Conservation (phyloP, 2,113 vertebrate species). For the Oenanthe melanoleuca region DNA sequence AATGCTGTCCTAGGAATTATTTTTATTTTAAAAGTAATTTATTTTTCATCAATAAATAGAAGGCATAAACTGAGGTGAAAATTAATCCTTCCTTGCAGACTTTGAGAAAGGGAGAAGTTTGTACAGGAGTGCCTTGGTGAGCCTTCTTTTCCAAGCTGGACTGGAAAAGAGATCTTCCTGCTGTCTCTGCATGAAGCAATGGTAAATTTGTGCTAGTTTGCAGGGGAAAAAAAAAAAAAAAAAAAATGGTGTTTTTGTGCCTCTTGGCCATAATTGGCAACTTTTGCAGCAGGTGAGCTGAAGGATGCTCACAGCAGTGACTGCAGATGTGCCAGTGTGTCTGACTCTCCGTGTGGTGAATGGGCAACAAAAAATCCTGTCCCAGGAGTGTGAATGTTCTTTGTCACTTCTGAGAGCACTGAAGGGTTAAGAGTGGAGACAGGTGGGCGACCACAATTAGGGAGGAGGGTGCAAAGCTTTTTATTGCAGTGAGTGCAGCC, state of each 20-base stretch:
- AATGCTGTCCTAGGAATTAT: neutral
- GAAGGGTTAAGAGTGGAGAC: neutral
- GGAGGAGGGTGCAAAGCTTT: neutral
- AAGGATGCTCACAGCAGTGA: neutral
- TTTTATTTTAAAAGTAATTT: neutral
- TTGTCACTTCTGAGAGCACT: neutral
- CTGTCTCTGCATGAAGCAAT: neutral
- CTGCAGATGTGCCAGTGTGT: fast-evolving
- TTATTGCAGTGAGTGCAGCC: neutral
- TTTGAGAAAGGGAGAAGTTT: neutral
- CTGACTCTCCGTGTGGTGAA: neutral
- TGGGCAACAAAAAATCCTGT: neutral
- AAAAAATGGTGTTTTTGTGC: too few relatives aligned
- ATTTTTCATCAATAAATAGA: neutral
- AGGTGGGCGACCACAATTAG: neutral
- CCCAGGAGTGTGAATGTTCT: neutral
- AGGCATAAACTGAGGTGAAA: neutral
- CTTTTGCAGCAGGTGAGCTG: neutral
- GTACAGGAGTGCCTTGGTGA: neutral
- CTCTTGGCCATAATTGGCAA: neutral
- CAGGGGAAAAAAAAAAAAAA: too few relatives aligned
- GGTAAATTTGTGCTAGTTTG: neutral
- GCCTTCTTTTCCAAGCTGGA: neutral
- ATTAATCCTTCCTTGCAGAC: neutral
- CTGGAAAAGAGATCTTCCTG: neutral